Percentiles rank a stretch among this genome's conserved stretches.
Evolutionary conservation across 2,888 invertebrate genomes (phyloP).

Genomic region (Drosophila nigritarsus): DNA sequence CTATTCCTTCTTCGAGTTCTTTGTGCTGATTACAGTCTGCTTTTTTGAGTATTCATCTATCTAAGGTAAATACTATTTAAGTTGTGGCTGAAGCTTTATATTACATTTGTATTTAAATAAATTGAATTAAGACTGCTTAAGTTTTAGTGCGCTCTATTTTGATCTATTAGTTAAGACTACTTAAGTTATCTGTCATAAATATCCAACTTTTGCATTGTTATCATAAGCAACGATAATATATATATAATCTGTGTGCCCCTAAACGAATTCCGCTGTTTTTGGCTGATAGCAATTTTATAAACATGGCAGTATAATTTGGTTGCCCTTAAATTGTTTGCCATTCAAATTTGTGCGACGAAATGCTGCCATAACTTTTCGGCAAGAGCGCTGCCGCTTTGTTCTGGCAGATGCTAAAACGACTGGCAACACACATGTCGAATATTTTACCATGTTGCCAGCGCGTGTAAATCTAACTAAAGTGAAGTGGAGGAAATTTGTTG

Average conservation of each 20-base stretch:
- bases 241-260: neutral
- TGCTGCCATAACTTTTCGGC: neutral
- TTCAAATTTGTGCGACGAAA: neutral
- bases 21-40: neutral
- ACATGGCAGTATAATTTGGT: neutral
- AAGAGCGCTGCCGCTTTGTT: no score
- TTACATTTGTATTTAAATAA: neutral
- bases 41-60: neutral
- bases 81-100: rapidly evolving
- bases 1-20: neutral
- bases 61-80: neutral
- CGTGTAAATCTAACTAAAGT: no score
- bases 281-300: neutral
- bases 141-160: neutral
- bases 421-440: no score
- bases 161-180: neutral
- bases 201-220: neutral
- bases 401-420: no score
- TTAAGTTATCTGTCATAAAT: neutral
- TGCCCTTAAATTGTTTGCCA: neutral
- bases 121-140: neutral
- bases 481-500: neutral
- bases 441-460: no score
- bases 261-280: neutral
- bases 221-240: neutral